phyloP scores from a whole-genome alignment of 1,140 invertebrate species.

The Drosophila bifasciata region DNA sequence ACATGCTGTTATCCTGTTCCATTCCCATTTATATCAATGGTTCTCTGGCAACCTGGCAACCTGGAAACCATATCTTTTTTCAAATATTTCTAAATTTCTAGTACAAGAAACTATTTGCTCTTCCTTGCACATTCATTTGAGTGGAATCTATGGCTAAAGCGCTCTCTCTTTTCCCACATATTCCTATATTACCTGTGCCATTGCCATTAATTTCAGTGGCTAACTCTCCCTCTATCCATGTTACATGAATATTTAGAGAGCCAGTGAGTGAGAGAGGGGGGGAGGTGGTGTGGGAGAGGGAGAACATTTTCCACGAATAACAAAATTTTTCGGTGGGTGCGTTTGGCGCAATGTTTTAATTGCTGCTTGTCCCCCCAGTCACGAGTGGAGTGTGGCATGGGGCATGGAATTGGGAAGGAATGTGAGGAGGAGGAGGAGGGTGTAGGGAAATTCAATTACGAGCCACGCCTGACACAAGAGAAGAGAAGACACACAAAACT shows the following conservation, averaged over 20 bases:
- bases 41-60: background rate
- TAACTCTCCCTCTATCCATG: conserved; percentile 2
- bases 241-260: conserved; percentile 12
- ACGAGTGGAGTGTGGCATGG: conserved; percentile 22
- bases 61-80: no score
- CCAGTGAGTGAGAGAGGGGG: no score
- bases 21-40: no score
- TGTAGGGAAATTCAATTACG: conserved; percentile 56
- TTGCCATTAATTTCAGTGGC: conserved; percentile 12
- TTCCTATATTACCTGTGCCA: no score
- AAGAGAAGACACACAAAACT: background rate
- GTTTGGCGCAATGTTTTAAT: conserved; percentile 68
- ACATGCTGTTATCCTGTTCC: no score
- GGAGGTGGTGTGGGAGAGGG: no score
- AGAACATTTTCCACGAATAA: no score
- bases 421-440: background rate
- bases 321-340: conserved; percentile 44
- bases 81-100: no score
- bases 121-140: conserved; percentile 7
- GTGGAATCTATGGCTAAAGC: no score
- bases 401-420: background rate
- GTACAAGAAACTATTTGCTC: background rate
- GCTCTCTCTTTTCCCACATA: no score
- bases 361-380: conserved; percentile 45
- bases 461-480: conserved; percentile 19